Base-by-base conservation (phyloP, 1,140 invertebrate genomes). In the Battus philenor region DNA sequence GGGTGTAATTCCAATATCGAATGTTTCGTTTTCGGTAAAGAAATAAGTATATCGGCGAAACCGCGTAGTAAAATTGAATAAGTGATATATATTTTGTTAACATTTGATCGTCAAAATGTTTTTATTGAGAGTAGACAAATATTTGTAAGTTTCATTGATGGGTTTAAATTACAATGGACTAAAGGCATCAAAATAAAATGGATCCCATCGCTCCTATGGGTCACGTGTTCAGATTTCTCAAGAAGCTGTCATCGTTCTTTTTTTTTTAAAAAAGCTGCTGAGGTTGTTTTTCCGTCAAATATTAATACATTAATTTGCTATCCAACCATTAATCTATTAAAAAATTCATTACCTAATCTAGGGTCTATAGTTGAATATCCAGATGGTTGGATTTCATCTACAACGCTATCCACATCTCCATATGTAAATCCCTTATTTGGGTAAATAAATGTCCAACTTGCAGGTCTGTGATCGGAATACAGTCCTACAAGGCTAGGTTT, bases 361-460 rank as follows among this genome's bases (percentile, higher is more conserved):
- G 80, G 80, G 62, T 84, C 77, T 30, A 84, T 61, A 13, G 65
- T 68, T 26, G 77, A 72, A 45, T 80, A 79, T 27, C 75, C 75
- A 52, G 72, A 68, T 1, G 58, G 26, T 22, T 47, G 54, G 15
- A 45, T 34, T 33, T 65, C 56, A 6, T 62, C 67, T 44, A 62
- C 68, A 29, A 65, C 63, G 12, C 65, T 61, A 8, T 68, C 64
- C 38, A 67, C 59, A 43, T 65, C 48, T 32, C 47, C 50, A 12
- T 71, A 69, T 12, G 53, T 53, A 45, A 53, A 57, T 8, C 47
- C 63, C 47, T 57, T 59, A 24, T 66, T 59, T 32, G 62, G 52
- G 46, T 61, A 51, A 4, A 49, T 34, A 22, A 55, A 41, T 24
- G 54, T 44, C 73, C 68, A 74, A 36, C 44, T 60, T 15, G 53